Percentiles rank a stretch among this genome's conserved stretches.
Evolutionary conservation across 2,113 vertebrate genomes (phyloP).

Genomic region (Channa maculata): DNA sequence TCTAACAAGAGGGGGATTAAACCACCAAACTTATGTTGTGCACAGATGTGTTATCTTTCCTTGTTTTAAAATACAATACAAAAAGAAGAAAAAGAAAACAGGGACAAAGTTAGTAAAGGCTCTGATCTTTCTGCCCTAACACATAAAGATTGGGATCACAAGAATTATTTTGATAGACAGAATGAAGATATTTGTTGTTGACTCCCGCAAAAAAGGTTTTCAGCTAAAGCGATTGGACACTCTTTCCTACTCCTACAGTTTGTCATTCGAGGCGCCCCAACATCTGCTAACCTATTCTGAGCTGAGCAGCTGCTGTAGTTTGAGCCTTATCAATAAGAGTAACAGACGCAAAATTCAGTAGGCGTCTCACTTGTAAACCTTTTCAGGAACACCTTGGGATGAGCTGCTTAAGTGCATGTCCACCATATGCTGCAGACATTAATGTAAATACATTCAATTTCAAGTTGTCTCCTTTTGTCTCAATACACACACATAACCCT

Average conservation of each 20-base stretch:
- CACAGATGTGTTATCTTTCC: neutral
- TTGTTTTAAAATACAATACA: neutral
- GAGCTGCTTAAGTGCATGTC: slow-evolving; percentile 22
- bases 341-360: slow-evolving; percentile 12
- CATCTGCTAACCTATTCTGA: slow-evolving; percentile 67
- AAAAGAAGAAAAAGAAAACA: too few species aligned
- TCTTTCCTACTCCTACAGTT: slow-evolving; percentile 36
- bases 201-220: slow-evolving; percentile 9
- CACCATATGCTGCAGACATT: slow-evolving; percentile 48
- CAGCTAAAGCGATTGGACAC: slow-evolving; percentile 33
- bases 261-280: slow-evolving; percentile 34
- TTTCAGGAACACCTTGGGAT: slow-evolving; percentile 33
- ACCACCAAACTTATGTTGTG: neutral
- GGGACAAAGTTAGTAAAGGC: too few species aligned
- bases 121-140: too few species aligned
- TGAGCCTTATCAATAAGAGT: slow-evolving; percentile 33
- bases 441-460: slow-evolving; percentile 53
- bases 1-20: neutral
- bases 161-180: slow-evolving; percentile 20
- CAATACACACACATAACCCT: slow-evolving; percentile 22
- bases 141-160: neutral
- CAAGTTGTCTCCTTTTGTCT: slow-evolving; percentile 38
- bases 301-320: slow-evolving; percentile 48
- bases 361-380: slow-evolving; percentile 30
- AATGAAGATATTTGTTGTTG: slow-evolving; percentile 19